Conservation (phyloP, 2,888 invertebrate species). For the Pyrgus malvae region DNA sequence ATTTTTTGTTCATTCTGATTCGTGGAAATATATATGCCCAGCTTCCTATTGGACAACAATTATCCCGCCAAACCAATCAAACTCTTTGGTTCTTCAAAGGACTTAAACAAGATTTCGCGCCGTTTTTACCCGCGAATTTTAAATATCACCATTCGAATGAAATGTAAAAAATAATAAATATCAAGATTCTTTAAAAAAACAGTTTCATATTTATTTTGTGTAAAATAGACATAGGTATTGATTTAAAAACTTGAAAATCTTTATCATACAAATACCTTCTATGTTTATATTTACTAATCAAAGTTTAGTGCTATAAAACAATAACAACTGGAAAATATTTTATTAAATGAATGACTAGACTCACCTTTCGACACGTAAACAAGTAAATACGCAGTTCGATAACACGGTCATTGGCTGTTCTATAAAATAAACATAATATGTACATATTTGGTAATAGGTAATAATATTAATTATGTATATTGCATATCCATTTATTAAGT, state of each 20-base stretch:
- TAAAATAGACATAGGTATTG: no score
- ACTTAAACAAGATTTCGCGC: constrained; percentile 54
- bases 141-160: neutral
- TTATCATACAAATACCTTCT: no score
- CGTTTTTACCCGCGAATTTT: constrained; percentile 42
- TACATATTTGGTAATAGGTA: neutral
- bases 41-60: constrained; percentile 46
- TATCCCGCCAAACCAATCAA: constrained; percentile 47
- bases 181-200: no score
- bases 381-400: neutral
- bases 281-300: no score
- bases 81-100: constrained; percentile 32
- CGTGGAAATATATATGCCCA: constrained; percentile 45
- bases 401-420: constrained; percentile 1
- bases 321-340: no score
- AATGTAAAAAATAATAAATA: no score
- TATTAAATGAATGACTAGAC: no score
- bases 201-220: neutral
- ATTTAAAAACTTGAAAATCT: no score
- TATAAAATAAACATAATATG: neutral
- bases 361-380: constrained; percentile 9
- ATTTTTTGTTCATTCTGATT: constrained; percentile 53
- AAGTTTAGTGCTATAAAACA: no score
- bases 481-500: no score
- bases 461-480: no score